Base-by-base conservation (phyloP, 2,113 vertebrate species). In the Cathartes aura region DNA sequence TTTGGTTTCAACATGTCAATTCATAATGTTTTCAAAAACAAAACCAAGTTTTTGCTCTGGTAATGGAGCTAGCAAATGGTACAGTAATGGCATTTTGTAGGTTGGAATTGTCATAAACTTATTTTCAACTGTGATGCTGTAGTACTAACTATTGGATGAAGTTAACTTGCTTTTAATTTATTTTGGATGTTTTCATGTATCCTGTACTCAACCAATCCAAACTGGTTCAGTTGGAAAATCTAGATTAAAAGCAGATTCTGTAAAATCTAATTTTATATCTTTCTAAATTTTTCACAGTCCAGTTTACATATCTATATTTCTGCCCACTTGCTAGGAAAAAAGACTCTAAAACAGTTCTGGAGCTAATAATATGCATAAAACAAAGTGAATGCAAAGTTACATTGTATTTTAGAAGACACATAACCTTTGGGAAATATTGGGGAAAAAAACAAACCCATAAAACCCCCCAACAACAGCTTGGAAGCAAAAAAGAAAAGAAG, bases 391-490 rank as follows among this genome's bases (percentile, higher is more conserved):
- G 21, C 32, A 64, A 36, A 59, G 48, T 55, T 76, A 7, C 13
- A 12, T 15, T 48, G 19, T 16, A n/a, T 68, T 91, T 91, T 67
- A 76, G n/a, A 75, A 81, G 17, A 40, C 9, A 42, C 2, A 26
- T 71, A 66, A 18, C 2, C 6, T 38, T 87, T 75, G 30, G 11
- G 24, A 86, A 67, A 85, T 70, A 55, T 1, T 55, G 15, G 12
- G 15, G 1, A 4, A 67, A 55, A 72, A 73, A 12, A 0, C 4
- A 24, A 23, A 7, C 1, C 6, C 6, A 2, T 30, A 20, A 66
- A 17, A 13, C 5, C 1, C 0, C 0, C 3, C 11, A n/a, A 11
- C 1, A 58, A 48, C 8, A 81, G 53, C 4, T 40, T 52, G 2
- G 3, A 5, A 9, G 1, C 3, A 2, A 17, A 71, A n/a, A 42